A percentile compares a stretch with the other conserved stretches of the same genome.
phyloP scores from a whole-genome alignment of 2,113 vertebrate species.

The Crotophaga sulcirostris region DNA sequence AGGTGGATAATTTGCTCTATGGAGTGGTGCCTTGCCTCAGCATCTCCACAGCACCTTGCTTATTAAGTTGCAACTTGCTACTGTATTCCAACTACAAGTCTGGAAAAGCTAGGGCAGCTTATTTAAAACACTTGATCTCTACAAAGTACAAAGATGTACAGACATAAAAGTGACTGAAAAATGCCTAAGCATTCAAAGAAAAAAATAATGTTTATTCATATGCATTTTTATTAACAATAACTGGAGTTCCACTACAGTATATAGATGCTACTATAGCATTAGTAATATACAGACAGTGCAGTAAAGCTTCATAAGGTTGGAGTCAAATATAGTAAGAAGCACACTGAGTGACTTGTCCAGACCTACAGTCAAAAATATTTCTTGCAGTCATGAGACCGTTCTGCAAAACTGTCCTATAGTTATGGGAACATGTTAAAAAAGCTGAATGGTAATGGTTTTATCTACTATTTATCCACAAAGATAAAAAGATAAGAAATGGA shows the following conservation, averaged over 20 bases:
- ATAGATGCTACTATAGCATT: not conserved
- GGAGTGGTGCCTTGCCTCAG: not conserved
- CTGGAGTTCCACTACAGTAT: not conserved
- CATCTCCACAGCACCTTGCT: not conserved
- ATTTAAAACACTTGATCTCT: not conserved
- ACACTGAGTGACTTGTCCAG: not conserved
- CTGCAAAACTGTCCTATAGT: not conserved
- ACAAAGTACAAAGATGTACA: not conserved
- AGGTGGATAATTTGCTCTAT: not conserved
- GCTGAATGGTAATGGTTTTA: not conserved
- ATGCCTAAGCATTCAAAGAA: not conserved
- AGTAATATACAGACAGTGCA: not conserved
- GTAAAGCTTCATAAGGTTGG: not conserved
- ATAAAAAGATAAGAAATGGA: not conserved
- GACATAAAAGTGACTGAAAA: not conserved
- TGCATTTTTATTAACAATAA: not conserved
- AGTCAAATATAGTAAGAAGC: not conserved
- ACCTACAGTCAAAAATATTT: not conserved
- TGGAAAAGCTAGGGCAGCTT: not conserved
- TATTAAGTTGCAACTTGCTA: not conserved
- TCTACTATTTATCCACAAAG: not conserved
- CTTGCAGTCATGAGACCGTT: not conserved
- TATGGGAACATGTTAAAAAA: not conserved
- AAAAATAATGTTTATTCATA: not conserved
- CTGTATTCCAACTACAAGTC: not conserved